These are phyloP conservation scores for Onychostruthus taczanowskii DNA, from an alignment of 2,113 vertebrate species.

Conservation along the genomic window DNA sequence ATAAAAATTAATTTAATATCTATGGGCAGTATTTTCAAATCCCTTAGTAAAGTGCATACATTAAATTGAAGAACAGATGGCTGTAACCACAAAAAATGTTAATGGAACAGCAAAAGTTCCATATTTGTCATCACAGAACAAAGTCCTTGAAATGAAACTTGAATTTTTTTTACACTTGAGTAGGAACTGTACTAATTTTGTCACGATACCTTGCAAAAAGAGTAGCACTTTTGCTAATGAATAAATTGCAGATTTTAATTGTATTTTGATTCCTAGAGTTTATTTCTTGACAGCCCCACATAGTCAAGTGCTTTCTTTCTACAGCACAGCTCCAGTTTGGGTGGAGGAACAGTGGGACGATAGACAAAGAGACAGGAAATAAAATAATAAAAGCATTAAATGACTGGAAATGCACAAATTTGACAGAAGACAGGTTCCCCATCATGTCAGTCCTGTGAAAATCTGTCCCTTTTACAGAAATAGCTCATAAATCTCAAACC, in stretches of 20 bases:
- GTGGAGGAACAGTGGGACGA: neutral
- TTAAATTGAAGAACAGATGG: conserved; percentile 49
- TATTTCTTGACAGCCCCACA: neutral
- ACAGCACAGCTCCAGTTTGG: neutral
- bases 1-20: conserved; percentile 48
- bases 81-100: neutral
- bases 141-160: neutral
- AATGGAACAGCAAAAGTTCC: conserved; percentile 25
- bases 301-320: neutral
- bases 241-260: neutral
- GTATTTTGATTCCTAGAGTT: neutral
- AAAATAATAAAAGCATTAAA: neutral
- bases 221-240: neutral
- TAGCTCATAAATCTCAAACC: neutral
- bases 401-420: neutral
- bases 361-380: neutral
- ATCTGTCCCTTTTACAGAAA: neutral
- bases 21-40: conserved; percentile 38
- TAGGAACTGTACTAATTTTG: neutral
- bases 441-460: neutral
- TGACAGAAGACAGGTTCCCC: neutral
- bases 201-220: neutral
- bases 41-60: conserved; percentile 13
- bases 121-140: neutral
- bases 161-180: neutral